Base-by-base conservation (phyloP, 2,797 vertebrate species). In the Rhyacichthys aspro region DNA sequence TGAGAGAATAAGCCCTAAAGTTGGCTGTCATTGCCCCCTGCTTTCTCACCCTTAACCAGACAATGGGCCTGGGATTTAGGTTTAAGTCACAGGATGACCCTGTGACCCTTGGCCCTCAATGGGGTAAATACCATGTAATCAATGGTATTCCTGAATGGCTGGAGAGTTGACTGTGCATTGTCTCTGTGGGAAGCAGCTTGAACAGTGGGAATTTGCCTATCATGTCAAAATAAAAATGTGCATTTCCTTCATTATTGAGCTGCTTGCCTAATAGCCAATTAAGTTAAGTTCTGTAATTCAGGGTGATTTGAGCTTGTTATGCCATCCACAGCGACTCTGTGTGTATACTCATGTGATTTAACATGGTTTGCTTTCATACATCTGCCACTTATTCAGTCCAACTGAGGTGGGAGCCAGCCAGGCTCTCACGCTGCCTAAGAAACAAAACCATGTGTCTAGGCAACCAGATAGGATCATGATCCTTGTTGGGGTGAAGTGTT, bases 101-200 rank as follows among this genome's bases (percentile, higher is more conserved):
- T 69, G 76, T 94, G 95, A 96, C 96, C 95, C 87, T 93, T 95
- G 94, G 93, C 90, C 92, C 93, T 96, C 93, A 95, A 95, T 95
- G 92, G 95, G 92, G 91, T 92, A 95, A 95, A 97, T 94, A 93
- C 93, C 94, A 94, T 90, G 94, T 95, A 95, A 95, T 95, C 95
- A 97, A 95, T 95, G 95, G 95, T 93, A 94, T 95, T 95, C 93
- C 95, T 94, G 91, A 94, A 94, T 93, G 93, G 89, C 90, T 44
- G 75, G 88, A 90, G 89, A 90, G 82, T 82, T 77, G 91, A 88
- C 80, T 63, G 83, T 68, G 83, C 79, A 81, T 87, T 89, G 89
- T 83, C 73, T 85, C 66, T 52, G 72, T 70, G 76, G 76, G 83
- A 69, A 67, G 62, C 56, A 63, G 67, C 54, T 65, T 62, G 50